These are phyloP conservation scores for Penaeus monodon DNA, from an alignment of 2,888 invertebrate genomes.

Conservation along the genomic window DNA sequence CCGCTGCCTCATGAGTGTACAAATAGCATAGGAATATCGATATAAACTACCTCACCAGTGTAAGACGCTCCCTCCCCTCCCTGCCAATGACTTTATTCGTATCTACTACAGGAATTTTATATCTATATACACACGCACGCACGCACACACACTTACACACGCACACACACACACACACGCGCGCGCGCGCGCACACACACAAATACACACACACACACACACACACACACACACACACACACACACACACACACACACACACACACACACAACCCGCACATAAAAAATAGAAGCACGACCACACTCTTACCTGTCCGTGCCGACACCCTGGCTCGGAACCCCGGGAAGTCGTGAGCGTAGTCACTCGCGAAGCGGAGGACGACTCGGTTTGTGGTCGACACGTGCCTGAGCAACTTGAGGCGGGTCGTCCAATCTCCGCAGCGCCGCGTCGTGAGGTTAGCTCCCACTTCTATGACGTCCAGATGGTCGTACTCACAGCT, in stretches of 20 bases:
- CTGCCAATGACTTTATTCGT: background rate
- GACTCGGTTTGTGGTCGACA: slow-evolving; percentile 76
- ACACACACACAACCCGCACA: no score
- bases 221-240: no score
- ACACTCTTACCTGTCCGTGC: slow-evolving; percentile 79
- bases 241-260: no score
- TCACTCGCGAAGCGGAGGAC: slow-evolving; percentile 82
- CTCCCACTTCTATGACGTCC: slow-evolving; percentile 75
- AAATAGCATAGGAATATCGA: no score
- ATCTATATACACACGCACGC: background rate
- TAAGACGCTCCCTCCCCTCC: no score
- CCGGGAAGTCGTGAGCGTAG: slow-evolving; percentile 82
- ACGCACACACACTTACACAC: no score
- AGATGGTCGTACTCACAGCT: slow-evolving; percentile 86
- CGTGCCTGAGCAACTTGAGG: slow-evolving; percentile 80
- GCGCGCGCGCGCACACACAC: no score
- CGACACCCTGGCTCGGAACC: slow-evolving; percentile 80
- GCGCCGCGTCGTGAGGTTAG: slow-evolving; percentile 52
- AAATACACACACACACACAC: no score
- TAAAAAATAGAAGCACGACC: no score
- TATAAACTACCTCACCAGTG: no score
- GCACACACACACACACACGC: no score
- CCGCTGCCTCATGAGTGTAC: no score
- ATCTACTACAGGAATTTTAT: background rate
- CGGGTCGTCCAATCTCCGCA: slow-evolving; percentile 87